Evolutionary conservation across 2,113 vertebrate species (phyloP), one percentile per base, ranked within the genome.

Genomic region (Pterophyllum scalare): DNA sequence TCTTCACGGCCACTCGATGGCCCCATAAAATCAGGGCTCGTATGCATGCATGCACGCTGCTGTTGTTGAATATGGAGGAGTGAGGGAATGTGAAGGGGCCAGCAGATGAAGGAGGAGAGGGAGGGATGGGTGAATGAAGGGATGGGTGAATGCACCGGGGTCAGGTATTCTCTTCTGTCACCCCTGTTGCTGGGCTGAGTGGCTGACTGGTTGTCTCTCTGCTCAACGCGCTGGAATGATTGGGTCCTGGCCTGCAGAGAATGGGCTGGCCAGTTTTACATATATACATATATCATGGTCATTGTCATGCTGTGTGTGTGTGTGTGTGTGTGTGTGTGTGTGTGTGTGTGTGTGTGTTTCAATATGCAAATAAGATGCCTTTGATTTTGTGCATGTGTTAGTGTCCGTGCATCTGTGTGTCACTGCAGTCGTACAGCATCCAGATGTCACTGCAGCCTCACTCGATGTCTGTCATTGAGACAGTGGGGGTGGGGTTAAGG

Each of bases 401-500:
- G 83, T 89, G 90, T 90, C 76, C 83, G 22, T 49, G 76, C 75
- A 54, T 64, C 54, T 74, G 75, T 81, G 60, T 80, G 79, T 76
- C 4, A 4, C 10, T 56, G 82, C 81, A 82, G 77, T 82, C 79
- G 86, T 86, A 77, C 85, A 88, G 84, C 84, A 95, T 95, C 92
- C 94, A 94, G 94, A 94, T 96, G 95, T 95, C 94, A 95, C 89
- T 72, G 82, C 89, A 90, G 94, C 91, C 91, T 94, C 89, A 91
- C 91, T 93, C 59, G 62, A 85, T 92, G 93, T 82, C 93, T 94
- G 93, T 95, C 94, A 95, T 94, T 93, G 92, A 94, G 93, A 92
- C 91, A 86, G 89, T 83, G 82, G 91, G 91, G 94, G 92, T 83
- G 90, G 93, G 92, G 92, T 94, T 94, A 94, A 95, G 94, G 94